Evolutionary conservation across 2,797 vertebrate genomes (phyloP), one percentile per base, ranked within the genome.

Genomic region (Poecilia wingei): DNA sequence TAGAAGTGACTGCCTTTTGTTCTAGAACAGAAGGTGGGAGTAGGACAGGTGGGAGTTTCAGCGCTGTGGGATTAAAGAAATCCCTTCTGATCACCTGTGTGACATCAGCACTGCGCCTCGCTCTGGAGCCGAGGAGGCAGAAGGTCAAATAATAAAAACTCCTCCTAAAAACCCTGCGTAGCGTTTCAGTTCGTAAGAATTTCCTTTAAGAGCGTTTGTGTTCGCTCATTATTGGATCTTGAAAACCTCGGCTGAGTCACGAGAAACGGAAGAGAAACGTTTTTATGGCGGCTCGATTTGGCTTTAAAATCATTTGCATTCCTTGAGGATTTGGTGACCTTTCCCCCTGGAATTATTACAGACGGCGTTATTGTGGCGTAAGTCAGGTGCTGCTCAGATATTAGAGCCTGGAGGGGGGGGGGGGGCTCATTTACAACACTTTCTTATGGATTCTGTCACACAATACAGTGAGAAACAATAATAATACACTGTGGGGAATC

Each of bases 301-400:
- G 90, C 93, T 96, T 95, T 93, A 82, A 93, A 92, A 89, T 93
- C 82, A 85, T 90, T 84, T 83, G 91, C 92, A 95, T 96, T 95
- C 95, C 92, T 96, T 86, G 82, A 75, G 74, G 91, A 92, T 89
- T 96, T 95, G 95, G 87, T 47, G 79, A 25, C 77, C 73, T 75
- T 64, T 10, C 8, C 45, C 28, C 28, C 80, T 76, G 86, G 84
- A 82, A 83, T 89, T 87, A 86, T 89, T 84, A 84, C 79, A 81
- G 74, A 82, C 87, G 84, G 80, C 86, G 80, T 84, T 92, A 90
- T 80, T 74, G 83, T 88, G 81, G 79, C 82, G 74, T 66, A 77
- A 88, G 93, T 96, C 96, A 95, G 95, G 94, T 95, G 95, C 90
- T 93, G 72, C 45, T 79, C 85, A 78, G 75, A 84, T 81, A 82